Evolutionary conservation across 2,113 vertebrate species (phyloP).

Genomic region (Phalacrocorax pelagicus): DNA sequence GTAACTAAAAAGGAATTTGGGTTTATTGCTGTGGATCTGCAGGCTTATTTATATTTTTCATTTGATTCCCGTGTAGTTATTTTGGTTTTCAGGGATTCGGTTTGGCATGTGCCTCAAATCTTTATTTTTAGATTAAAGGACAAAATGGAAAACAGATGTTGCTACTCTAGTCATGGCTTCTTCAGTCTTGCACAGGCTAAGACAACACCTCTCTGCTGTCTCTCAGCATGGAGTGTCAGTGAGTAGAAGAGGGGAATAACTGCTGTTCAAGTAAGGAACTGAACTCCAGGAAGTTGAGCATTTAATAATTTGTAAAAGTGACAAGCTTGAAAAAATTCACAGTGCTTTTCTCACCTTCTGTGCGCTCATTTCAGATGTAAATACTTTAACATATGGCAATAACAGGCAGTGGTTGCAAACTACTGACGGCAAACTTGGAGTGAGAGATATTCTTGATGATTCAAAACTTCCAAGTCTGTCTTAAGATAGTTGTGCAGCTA

Average conservation of each 20-base stretch:
- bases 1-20: conserved; percentile 53
- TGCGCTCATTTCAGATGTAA: neutral
- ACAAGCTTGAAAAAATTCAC: neutral
- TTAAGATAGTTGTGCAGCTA: neutral
- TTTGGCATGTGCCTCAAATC: conserved; percentile 52
- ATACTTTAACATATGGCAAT: neutral
- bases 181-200: neutral
- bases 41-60: conserved; percentile 67
- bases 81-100: conserved; percentile 64
- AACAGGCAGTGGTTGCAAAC: neutral
- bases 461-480: neutral
- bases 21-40: conserved; percentile 46
- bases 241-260: neutral
- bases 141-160: conserved; percentile 68
- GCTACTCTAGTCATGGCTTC: neutral
- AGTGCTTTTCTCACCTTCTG: neutral
- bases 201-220: conserved; percentile 5
- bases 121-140: conserved; percentile 67
- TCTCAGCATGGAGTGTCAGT: neutral
- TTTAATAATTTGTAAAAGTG: neutral
- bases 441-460: neutral
- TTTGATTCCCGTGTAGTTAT: conserved; percentile 47
- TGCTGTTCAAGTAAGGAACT: neutral
- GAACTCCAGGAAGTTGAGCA: neutral
- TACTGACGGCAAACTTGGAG: neutral